phyloP scores from a whole-genome alignment of 1,140 invertebrate genomes.

The Platorchestia sp. region DNA sequence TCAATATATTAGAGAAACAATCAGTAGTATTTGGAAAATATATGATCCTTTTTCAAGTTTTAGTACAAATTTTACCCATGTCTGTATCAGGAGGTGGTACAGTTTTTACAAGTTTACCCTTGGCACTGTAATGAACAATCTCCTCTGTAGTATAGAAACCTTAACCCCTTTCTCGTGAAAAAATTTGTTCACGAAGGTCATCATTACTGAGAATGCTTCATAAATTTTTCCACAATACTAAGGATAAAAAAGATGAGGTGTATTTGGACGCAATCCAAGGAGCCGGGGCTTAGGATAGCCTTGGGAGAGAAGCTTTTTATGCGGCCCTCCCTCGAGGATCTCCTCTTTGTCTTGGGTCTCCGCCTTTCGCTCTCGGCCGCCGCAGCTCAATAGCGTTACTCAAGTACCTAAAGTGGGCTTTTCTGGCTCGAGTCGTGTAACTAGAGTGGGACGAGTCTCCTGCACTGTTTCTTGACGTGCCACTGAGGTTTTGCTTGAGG shows the following conservation, averaged over 20 bases:
- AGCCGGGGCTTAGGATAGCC: not conserved
- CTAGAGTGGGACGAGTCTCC: not conserved
- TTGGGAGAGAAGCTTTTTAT: conserved; percentile 1
- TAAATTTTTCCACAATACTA: not conserved
- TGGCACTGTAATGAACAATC: not conserved
- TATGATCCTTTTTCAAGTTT: not conserved
- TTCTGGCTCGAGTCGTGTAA: conserved; percentile 23
- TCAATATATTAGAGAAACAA: not conserved
- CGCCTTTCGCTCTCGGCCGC: conserved; percentile 12
- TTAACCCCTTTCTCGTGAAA: not conserved
- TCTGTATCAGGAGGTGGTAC: not conserved
- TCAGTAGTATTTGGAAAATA: not conserved
- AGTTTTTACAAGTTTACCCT: not conserved
- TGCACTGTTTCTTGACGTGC: not conserved
- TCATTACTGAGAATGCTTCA: not conserved
- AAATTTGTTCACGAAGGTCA: not conserved
- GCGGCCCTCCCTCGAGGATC: not conserved
- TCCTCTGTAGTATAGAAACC: not conserved
- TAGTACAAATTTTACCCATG: not conserved
- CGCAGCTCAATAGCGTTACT: conserved; percentile 27
- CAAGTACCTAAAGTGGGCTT: conserved; percentile 34
- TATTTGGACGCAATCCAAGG: not conserved
- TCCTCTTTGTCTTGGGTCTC: conserved; percentile 33
- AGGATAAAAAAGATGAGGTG: not conserved
- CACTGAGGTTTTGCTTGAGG: not conserved